Percentiles rank a stretch among this genome's conserved stretches.
Conservation (phyloP, 2,797 vertebrate species). For the Anguilla marmorata region DNA sequence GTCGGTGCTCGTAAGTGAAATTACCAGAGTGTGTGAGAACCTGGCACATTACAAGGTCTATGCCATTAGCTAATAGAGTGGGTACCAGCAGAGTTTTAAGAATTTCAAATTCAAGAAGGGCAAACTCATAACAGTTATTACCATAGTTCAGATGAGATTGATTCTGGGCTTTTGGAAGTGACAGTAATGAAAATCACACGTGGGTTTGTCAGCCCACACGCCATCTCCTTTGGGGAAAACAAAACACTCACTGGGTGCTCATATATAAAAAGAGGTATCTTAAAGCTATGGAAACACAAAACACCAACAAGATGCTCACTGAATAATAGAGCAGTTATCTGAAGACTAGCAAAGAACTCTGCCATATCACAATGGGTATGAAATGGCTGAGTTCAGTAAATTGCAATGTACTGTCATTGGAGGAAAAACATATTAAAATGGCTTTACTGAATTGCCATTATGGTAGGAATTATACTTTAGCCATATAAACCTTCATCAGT, state of each 20-base stretch:
- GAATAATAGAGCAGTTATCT: not conserved
- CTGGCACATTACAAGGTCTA: not conserved
- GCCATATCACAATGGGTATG: not conserved
- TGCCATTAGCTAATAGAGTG: constrained; percentile 2
- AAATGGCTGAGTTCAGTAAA: not conserved
- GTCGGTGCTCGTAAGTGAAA: not conserved
- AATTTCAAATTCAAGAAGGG: not conserved
- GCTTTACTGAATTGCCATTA: too few species aligned
- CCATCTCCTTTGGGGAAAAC: not conserved
- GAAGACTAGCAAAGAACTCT: not conserved
- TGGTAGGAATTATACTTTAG: too few species aligned
- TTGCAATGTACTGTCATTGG: too few species aligned
- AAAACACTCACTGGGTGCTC: too few species aligned
- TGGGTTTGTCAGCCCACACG: not conserved
- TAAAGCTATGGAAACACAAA: not conserved
- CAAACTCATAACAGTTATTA: not conserved
- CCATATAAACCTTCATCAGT: too few species aligned
- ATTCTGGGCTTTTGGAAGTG: not conserved
- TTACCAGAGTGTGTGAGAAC: not conserved
- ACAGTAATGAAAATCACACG: not conserved
- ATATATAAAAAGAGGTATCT: too few species aligned
- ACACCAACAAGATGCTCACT: not conserved
- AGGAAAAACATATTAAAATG: too few species aligned
- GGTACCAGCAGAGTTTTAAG: not conserved
- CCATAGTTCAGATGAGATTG: not conserved